These are phyloP conservation scores for Meiosimyza platycephala DNA, from an alignment of 2,888 invertebrate genomes.

Conservation along the genomic window DNA sequence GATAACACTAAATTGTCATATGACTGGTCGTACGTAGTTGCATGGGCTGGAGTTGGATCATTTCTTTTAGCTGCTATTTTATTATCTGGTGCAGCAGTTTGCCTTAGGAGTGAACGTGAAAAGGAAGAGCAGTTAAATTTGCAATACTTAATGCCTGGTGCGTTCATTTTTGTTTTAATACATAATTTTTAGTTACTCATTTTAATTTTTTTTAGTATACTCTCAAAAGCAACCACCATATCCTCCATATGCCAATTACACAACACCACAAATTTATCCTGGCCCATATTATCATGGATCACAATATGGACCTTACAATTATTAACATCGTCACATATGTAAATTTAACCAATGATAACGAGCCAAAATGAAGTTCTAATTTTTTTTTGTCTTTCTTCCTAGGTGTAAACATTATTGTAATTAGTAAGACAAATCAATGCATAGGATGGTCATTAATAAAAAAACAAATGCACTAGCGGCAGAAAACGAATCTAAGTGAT, in stretches of 20 bases:
- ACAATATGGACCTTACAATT: constrained; percentile 93
- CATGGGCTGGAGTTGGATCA: constrained; percentile 96
- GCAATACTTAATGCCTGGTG: constrained; percentile 98
- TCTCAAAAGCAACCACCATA: constrained; percentile 92
- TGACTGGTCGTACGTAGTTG: constrained; percentile 97
- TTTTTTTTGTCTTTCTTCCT: too few species aligned
- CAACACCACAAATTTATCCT: constrained; percentile 84
- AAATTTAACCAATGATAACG: neutral
- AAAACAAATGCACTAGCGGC: too few species aligned
- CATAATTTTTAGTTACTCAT: neutral
- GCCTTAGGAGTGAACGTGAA: constrained; percentile 92
- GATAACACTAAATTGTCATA: constrained; percentile 88
- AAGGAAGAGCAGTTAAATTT: constrained; percentile 96
- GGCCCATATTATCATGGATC: constrained; percentile 92
- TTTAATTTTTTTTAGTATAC: constrained; percentile 74
- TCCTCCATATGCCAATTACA: constrained; percentile 86
- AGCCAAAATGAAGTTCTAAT: too few species aligned
- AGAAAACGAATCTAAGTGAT: neutral
- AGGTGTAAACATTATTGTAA: too few species aligned
- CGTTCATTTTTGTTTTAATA: constrained; percentile 31
- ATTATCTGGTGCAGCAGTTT: constrained; percentile 93
- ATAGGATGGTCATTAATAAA: too few species aligned
- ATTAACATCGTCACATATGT: constrained; percentile 70
- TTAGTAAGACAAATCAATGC: too few species aligned
- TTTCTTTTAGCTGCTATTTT: constrained; percentile 91